Evolutionary conservation across 2,797 vertebrate genomes (phyloP), one percentile per base, ranked within the genome.

Genomic region (Chloroceryle inda): DNA sequence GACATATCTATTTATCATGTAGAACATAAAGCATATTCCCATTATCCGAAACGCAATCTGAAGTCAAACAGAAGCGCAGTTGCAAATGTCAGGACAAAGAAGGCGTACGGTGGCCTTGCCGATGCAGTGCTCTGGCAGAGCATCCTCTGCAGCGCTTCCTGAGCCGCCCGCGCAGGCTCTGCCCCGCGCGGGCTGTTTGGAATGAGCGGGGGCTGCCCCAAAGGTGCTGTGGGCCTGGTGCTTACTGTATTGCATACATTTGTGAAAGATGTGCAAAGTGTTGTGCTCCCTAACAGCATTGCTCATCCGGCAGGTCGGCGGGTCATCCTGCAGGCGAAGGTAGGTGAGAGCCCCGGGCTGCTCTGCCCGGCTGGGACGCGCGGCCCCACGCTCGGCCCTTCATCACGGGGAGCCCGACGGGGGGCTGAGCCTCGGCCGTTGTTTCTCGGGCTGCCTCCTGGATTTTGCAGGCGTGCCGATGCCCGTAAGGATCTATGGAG

Each of bases 321-420:
- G 42, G 38, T 35, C 69, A 2, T 11, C 88, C 42, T 0, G 58
- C 80, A 20, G 73, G 66, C 5, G 0, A 68, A 95, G 94, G 96
- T 94, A 95, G 94, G 95, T 96, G 92, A 77, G 79, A 58, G 2
- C 33, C 58, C 40, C 0, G 2, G 42, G 62, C 47, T 23, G 49
- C 64, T 38, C 42, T 1, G 1, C 10, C 23, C 0, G 0, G 6
- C 29, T 3, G 1, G 27, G 24, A 42, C 27, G 3, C 1, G 0
- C 0, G 2, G 44, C 29, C 44, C 55, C 0, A 0, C 0, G 4
- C 63, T 22, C 31, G 3, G 59, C 63, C 68, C 58, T 17, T 14
- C 0, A 6, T 33, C 62, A 9, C 0, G 2, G 66, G 8, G 12
- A 16, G 38, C 0, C 1, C 2, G 20, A 1, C 35, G 0, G 2